A percentile compares a stretch with the other conserved stretches of the same genome.
Evolutionary conservation across 92 coral and sea anemone genomes (phyloP).

Genomic region (Zoanthus solanderi): DNA sequence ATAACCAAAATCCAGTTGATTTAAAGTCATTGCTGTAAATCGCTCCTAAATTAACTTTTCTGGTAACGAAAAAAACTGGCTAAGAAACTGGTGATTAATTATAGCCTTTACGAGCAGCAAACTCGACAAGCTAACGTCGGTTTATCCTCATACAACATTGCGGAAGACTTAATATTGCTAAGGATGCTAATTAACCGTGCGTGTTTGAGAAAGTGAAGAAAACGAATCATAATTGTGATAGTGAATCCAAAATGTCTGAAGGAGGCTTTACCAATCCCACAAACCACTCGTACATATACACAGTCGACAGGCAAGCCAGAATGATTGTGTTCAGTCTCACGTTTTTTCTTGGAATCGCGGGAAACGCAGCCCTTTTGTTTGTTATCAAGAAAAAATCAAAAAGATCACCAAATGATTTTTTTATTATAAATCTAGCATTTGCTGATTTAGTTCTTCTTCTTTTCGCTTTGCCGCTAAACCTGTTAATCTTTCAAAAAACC

Average conservation of each 20-base stretch:
- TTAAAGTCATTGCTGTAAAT: not conserved
- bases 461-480: constrained; percentile 61
- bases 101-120: not conserved
- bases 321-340: constrained; percentile 54
- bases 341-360: constrained; percentile 58
- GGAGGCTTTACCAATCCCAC: constrained; percentile 67
- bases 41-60: not conserved
- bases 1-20: not conserved
- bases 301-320: constrained; percentile 55
- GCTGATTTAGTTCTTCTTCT: constrained; percentile 68
- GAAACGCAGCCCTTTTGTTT: constrained; percentile 63
- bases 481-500: constrained; percentile 60
- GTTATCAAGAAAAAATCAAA: constrained; percentile 62
- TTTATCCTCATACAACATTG: not conserved
- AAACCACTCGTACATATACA: constrained; percentile 58
- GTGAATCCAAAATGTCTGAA: constrained; percentile 19
- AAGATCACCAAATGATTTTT: constrained; percentile 61
- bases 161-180: not conserved
- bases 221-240: too few species aligned
- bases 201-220: not conserved
- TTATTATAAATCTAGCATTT: constrained; percentile 67
- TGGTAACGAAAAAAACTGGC: too few species aligned
- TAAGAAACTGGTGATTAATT: too few species aligned
- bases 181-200: not conserved
- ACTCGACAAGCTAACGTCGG: not conserved